Evolutionary conservation across 1,140 invertebrate genomes (phyloP).

Genomic region (Hirudo medicinalis): DNA sequence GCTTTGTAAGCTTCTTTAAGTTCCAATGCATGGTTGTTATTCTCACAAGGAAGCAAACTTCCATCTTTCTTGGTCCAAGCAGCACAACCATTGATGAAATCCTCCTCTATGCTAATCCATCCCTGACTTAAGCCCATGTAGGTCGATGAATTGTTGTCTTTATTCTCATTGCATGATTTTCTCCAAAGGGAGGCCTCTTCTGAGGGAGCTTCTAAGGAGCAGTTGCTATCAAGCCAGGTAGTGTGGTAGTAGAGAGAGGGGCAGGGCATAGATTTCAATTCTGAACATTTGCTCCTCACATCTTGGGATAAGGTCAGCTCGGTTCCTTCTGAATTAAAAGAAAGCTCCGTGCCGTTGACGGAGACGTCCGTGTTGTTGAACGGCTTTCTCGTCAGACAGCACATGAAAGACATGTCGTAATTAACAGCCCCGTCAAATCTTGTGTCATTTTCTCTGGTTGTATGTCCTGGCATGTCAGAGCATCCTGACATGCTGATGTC

Average conservation of each 20-base stretch:
- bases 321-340: background rate
- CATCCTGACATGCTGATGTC: too few relatives aligned
- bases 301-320: background rate
- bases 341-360: background rate
- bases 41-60: too few relatives aligned
- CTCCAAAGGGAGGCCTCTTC: background rate
- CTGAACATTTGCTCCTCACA: background rate
- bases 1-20: too few relatives aligned
- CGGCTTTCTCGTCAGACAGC: too few relatives aligned
- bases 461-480: too few relatives aligned
- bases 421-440: too few relatives aligned
- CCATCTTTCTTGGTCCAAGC: background rate
- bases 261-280: background rate
- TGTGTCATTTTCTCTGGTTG: too few relatives aligned
- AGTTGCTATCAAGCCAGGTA: background rate
- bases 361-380: background rate
- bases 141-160: background rate
- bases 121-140: background rate
- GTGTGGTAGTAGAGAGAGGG: slow-evolving; percentile 4
- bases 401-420: too few relatives aligned
- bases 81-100: background rate
- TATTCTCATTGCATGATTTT: background rate
- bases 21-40: too few relatives aligned
- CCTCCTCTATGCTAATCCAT: slow-evolving; percentile 5
- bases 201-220: background rate